Base-by-base conservation (phyloP, 2,113 vertebrate species). In the Dicentrarchus labrax region DNA sequence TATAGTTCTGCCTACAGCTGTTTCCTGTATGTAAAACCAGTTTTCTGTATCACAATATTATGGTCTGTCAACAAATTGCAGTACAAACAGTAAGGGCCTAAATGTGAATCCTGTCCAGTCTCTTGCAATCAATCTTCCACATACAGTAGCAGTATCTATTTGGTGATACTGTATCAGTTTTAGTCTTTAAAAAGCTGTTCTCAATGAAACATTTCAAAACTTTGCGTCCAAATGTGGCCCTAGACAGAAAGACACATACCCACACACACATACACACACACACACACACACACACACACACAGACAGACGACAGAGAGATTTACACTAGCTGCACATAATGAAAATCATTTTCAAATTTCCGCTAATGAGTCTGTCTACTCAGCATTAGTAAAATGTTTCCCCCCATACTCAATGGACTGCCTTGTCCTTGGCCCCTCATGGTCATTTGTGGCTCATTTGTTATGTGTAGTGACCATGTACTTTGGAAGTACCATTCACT, bases 371-470 rank as follows among this genome's bases (percentile, higher is more conserved):
- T 75, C 64, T 56, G 39, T 61, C 22, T 53, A 24, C 61, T 84
- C 72, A 72, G 36, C 59, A 76, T 60, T 39, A 47, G 12, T 47
- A 8, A 72, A 43, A 80, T n/a, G 13, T 78, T 80, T 82, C 30
- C 51, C n/a, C 72, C 30, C 19, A 38, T 57, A 38, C 16, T 47
- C 51, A 67, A 8, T 12, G 5, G 12, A 4, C 48, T 22, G 48
- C 24, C 24, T 70, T 45, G 57, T 85, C 85, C 41, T 89, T 66
- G 69, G 45, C 22, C 39, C 60, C 17, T 60, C 64, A 30, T 41
- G 21, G 60, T 76, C 60, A 76, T 13, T 13, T 1, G 16, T 60
- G n/a, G 4, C 24, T 51, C 39, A 87, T 88, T 84, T 80, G 30
- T 72, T 22, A 24, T n/a, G 17, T 47, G 15, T 16, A 59, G 48